A percentile compares a stretch with the other conserved stretches of the same genome.
Evolutionary conservation across 2,888 invertebrate species (phyloP).

Genomic region (Omphaloscelis lunosa): DNA sequence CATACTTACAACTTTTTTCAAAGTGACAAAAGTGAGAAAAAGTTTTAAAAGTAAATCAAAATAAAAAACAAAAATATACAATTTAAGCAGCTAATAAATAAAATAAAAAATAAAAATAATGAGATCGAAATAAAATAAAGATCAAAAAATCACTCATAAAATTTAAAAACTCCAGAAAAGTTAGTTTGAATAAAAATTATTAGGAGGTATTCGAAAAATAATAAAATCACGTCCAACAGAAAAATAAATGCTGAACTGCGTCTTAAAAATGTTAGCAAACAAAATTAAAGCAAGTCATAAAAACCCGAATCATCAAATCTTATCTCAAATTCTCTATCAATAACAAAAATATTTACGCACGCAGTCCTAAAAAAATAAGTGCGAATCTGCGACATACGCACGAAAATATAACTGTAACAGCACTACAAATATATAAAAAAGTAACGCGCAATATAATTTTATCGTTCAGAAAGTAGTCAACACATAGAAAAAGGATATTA

Average conservation of each 20-base stretch:
- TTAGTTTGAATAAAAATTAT: not conserved
- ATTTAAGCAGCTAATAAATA: not conserved
- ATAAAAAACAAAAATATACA: slow-evolving; percentile 6
- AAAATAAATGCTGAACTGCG: not conserved
- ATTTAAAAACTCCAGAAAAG: not conserved
- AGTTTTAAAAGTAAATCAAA: slow-evolving; percentile 17
- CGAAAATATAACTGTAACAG: slow-evolving; percentile 49
- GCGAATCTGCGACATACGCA: slow-evolving; percentile 50
- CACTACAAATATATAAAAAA: slow-evolving; percentile 64
- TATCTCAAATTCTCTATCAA: slow-evolving; percentile 53
- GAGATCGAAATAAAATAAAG: not conserved
- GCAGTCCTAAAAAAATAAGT: slow-evolving; percentile 44
- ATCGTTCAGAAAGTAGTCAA: slow-evolving; percentile 74
- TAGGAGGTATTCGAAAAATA: slow-evolving; percentile 31
- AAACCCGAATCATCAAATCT: slow-evolving; percentile 32
- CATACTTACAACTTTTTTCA: slow-evolving; percentile 40
- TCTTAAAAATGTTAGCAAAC: slow-evolving; percentile 15
- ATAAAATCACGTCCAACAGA: not conserved
- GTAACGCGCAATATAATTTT: slow-evolving; percentile 78
- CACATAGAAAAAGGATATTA: slow-evolving; percentile 74
- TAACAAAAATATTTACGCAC: slow-evolving; percentile 59
- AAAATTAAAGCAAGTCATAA: slow-evolving; percentile 35
- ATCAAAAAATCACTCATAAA: not conserved
- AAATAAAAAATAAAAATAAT: not conserved
- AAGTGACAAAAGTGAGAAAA: slow-evolving; percentile 52